phyloP scores from a whole-genome alignment of 1,140 invertebrate species.

The Lepidurus packardi region DNA sequence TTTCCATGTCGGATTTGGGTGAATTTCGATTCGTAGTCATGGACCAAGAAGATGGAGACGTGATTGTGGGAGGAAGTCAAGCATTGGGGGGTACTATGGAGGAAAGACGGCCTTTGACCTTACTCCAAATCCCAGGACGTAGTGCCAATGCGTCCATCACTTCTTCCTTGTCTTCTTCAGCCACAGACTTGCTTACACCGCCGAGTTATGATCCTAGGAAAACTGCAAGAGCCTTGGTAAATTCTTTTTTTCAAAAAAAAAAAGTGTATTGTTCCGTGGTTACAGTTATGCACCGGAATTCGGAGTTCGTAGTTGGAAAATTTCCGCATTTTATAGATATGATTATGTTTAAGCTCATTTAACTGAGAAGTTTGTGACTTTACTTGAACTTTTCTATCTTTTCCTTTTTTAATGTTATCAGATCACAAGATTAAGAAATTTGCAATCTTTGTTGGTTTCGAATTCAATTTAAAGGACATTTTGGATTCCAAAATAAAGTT shows the following conservation, averaged over 20 bases:
- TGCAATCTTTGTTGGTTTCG: no score
- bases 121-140: constrained; percentile 47
- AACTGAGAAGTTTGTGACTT: no score
- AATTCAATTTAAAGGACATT: no score
- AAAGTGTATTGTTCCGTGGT: not conserved
- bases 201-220: not conserved
- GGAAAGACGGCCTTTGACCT: constrained; percentile 41
- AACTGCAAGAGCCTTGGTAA: constrained; percentile 3
- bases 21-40: constrained; percentile 22
- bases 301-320: not conserved
- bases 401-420: no score
- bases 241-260: not conserved
- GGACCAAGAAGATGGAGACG: constrained; percentile 32
- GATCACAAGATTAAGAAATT: no score
- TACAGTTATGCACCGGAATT: not conserved
- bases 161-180: constrained; percentile 53
- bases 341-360: no score
- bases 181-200: constrained; percentile 49
- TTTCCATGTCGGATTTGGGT: constrained; percentile 18
- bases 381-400: no score
- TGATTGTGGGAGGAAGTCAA: constrained; percentile 27
- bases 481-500: no score
- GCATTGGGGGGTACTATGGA: constrained; percentile 29
- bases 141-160: constrained; percentile 48
- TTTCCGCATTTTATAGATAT: not conserved